Evolutionary conservation across 2,888 invertebrate genomes (phyloP), one percentile per base, ranked within the genome.

Genomic region (Parochlus steinenii): DNA sequence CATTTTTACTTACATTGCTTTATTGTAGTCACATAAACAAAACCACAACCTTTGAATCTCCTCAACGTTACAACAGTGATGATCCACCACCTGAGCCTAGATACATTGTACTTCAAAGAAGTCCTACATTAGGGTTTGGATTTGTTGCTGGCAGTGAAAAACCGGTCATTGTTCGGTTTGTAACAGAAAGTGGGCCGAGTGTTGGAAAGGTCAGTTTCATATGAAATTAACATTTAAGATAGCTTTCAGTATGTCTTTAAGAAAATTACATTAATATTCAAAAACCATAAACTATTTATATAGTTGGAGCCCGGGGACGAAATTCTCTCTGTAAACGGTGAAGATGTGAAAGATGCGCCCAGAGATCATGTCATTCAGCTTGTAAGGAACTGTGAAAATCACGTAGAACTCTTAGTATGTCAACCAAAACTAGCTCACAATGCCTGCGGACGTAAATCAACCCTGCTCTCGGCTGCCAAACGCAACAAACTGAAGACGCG

Each of bases 61-160:
- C 90, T 24, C 59, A 62, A 24, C 49, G 45, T 48, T 72, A 64
- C 56, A 62, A 65, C 35, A 64, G 66, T 47, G 63, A 65, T 44
- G 82, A 82, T 47, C 72, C 76, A 36, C 77, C 78, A 1, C 86
- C 87, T 0, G 74, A 78, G 40, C 85, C 87, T 0, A 62, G 87
- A 8, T 67, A 74, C 33, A 78, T 86, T 38, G 69, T 71, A 42
- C 65, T 90, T 42, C 67, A 71, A 44, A 61, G 89, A 27, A 78
- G 83, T 46, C 65, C 77, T 0, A 74, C 80, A 37, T 67, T 86
- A 41, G 90, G 90, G 1, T 92, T 90, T 54, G 92, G 92, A 3
- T 92, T 92, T 57, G 90, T 92, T n/a, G 90, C 90, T 2, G 90
- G 92, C 10, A 86, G 86, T 23, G 89, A 92, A 56, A 74, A 77